Evolutionary conservation across 2,888 invertebrate genomes (phyloP), one percentile per base, ranked within the genome.

Genomic region (Caenorhabditis sulstoni): DNA sequence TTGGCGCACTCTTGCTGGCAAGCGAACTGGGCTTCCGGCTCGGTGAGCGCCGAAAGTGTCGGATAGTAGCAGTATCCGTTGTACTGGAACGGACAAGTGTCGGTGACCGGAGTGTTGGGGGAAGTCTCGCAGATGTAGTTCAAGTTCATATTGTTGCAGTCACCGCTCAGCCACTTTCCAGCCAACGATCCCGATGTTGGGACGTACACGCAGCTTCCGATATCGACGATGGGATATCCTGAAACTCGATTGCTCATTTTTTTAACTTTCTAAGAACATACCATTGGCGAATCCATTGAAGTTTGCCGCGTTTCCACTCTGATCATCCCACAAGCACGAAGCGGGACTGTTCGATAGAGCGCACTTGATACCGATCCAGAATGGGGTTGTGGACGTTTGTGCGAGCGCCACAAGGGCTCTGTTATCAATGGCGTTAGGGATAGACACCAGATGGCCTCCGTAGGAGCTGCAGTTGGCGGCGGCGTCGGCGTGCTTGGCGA

Each of bases 251-350:
- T n/a, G 20, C 7, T 0, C 22, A 44, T 22, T 39, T 11, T 18
- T 8, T 14, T 11, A 18, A 1, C 20, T 59, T 44, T 8, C 41
- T 3, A 8, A 9, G 4, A 29, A 45, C 52, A 0, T 22, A 77
- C 76, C 66, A 23, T 29, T 64, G 9, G 58, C 67, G 45, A 79
- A 79, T 11, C n/a, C 57, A 49, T 74, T 74, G 37, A 64, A 79
- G 12, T 4, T 47, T 16, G 58, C 64, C 12, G 79, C 68, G 47
- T 58, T 68, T 59, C 79, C 79, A 53, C 61, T 76, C 35, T 66
- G 58, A 70, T 80, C 80, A 59, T 71, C 76, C 80, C 80, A 80
- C 11, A 67, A n/a, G 41, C 80, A 80, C 14, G 71, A 70, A 4
- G 53, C 8, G 0, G 76, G 52, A 18, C 16, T 58, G 29, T 50